Conservation (phyloP, 2,113 vertebrate species). For the Raphicerus campestris region DNA sequence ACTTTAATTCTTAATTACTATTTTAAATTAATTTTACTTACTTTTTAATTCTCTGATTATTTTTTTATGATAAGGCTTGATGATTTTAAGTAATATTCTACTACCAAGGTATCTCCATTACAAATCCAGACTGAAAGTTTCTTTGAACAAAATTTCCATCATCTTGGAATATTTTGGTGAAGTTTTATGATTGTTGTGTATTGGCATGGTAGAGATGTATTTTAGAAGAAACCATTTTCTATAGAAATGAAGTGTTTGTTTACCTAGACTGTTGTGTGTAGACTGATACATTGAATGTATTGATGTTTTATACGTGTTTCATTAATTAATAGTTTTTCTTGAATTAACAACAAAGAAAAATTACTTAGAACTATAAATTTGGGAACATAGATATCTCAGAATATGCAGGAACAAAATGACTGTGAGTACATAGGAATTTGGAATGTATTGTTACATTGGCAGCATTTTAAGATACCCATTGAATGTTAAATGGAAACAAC, state of each 20-base stretch:
- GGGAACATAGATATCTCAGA: neutral
- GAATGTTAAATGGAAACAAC: neutral
- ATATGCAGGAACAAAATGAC: neutral
- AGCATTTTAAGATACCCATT: neutral
- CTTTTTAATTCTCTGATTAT: neutral
- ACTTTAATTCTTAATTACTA: neutral
- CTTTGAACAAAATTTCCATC: neutral
- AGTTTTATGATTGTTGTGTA: neutral
- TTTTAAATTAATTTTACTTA: constrained; percentile 6
- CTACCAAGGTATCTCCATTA: neutral
- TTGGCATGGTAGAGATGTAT: neutral
- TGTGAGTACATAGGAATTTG: neutral
- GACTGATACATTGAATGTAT: neutral
- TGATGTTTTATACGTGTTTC: neutral
- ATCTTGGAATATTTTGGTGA: neutral
- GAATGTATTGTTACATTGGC: neutral
- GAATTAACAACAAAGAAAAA: neutral
- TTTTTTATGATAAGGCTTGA: neutral
- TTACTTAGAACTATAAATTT: neutral
- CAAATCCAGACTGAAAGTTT: neutral
- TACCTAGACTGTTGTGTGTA: neutral
- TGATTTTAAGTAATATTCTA: neutral
- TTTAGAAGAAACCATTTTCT: neutral
- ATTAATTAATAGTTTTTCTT: neutral
- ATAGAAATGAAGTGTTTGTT: neutral